Evolutionary conservation across 2,888 invertebrate genomes (phyloP).

Genomic region (Sycophila texana): DNA sequence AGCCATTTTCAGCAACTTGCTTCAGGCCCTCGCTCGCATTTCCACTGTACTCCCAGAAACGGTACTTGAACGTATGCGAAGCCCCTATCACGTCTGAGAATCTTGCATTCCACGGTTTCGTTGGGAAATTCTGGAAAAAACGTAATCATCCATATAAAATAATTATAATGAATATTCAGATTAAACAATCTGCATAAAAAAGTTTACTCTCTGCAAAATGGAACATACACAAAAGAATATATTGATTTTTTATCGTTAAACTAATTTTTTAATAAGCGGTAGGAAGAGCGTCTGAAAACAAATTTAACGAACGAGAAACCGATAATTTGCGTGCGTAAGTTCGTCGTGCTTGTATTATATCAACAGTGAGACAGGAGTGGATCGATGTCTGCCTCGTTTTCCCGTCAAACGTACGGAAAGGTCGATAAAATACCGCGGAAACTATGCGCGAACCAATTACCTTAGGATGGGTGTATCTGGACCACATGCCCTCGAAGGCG

Average conservation of each 20-base stretch:
- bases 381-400: too few species aligned
- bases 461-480: slow-evolving; percentile 95
- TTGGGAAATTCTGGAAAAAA: slow-evolving; percentile 86
- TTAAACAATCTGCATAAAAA: too few species aligned
- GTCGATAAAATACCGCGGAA: too few species aligned
- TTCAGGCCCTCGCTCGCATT: slow-evolving; percentile 93
- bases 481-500: slow-evolving; percentile 95
- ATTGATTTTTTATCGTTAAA: too few species aligned
- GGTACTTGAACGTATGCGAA: slow-evolving; percentile 91
- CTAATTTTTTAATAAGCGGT: too few species aligned
- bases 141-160: not conserved
- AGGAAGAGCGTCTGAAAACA: too few species aligned
- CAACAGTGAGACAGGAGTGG: too few species aligned
- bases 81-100: slow-evolving; percentile 98
- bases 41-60: slow-evolving; percentile 94
- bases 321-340: too few species aligned
- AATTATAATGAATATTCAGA: not conserved
- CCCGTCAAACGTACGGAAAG: too few species aligned
- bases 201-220: not conserved
- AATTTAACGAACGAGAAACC: too few species aligned
- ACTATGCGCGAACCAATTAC: slow-evolving; percentile 57
- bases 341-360: too few species aligned
- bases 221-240: not conserved
- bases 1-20: slow-evolving; percentile 93
- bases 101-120: slow-evolving; percentile 92